These are phyloP conservation scores for Cryptophagus acutangulus DNA, from an alignment of 2,888 invertebrate species.

Conservation along the genomic window DNA sequence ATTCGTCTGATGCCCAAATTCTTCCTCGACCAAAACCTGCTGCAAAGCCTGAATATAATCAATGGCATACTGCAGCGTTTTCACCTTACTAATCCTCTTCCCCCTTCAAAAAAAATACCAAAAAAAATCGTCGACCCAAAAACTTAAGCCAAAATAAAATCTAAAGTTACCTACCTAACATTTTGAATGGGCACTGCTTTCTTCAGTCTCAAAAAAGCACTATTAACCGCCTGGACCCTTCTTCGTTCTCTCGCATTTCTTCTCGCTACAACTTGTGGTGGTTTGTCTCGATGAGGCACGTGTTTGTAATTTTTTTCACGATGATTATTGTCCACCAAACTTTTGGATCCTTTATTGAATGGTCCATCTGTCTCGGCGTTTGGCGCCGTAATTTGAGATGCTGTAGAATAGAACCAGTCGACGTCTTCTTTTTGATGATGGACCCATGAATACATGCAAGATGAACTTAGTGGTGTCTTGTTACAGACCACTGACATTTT, in stretches of 20 bases:
- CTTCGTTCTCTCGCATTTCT: conserved; percentile 60
- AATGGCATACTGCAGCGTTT: conserved; percentile 59
- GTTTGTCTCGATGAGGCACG: conserved; percentile 51
- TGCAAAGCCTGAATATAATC: conserved; percentile 57
- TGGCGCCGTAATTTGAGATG: conserved; percentile 31
- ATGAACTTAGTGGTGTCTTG: conserved; percentile 22
- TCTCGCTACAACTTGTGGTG: conserved; percentile 54
- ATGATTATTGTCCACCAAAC: conserved; percentile 32
- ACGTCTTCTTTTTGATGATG: conserved; percentile 15
- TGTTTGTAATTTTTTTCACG: conserved; percentile 33
- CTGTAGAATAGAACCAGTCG: too few species aligned
- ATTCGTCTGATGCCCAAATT: conserved; percentile 16
- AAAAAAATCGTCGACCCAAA: neutral
- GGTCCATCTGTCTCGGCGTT: conserved; percentile 19
- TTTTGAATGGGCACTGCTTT: conserved; percentile 57
- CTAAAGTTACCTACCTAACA: conserved; percentile 37
- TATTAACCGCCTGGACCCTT: conserved; percentile 61
- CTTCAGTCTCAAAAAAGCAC: conserved; percentile 55
- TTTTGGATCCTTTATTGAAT: neutral
- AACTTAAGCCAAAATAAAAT: conserved; percentile 14
- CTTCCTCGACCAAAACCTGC: conserved; percentile 40
- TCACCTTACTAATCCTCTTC: conserved; percentile 60
- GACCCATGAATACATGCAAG: conserved; percentile 28
- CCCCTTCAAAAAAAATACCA: conserved; percentile 37
- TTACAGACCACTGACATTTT: conserved; percentile 25